Evolutionary conservation across 2,888 invertebrate species (phyloP), one percentile per base, ranked within the genome.

Genomic region (Chorisops tibialis): DNA sequence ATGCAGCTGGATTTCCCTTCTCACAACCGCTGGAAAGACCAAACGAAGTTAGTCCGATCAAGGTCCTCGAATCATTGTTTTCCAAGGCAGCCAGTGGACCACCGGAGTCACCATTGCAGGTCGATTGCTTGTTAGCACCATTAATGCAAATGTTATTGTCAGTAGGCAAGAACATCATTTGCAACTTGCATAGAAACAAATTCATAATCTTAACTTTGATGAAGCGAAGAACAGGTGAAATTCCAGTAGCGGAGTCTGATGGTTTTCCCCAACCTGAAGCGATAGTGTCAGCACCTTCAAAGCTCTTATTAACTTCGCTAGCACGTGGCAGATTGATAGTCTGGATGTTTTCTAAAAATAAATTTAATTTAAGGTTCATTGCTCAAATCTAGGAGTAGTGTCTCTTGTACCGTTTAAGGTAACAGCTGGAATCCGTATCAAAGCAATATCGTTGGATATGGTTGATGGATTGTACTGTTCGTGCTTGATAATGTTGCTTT

Each of bases 91-190:
- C 64, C 30, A 73, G 62, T 16, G 76, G 74, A 51, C 74, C 73
- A 21, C 75, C 75, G 54, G 72, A 73, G 64, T 76, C 76, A 1
- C 76, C 77, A 41, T 67, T 70, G 67, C 78, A 77, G 41, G 73
- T 71, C 39, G 73, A 71, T 61, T 67, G 70, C 4, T 72, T 70
- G 11, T 67, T 65, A 24, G 63, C 61, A 12, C 73, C 74, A 38
- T 67, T 67, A 5, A 73, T 69, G 62, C 78, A 78, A n/a, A 78
- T 69, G 41, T 76, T 58, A 52, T 4, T 21, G 16, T 59, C 59
- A 1, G 9, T 6, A 14, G 37, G 35, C 3, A 48, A 1, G 38
- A 37, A 37, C 3, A 59, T 14, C 47, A 59, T 35, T 3, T 14
- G n/a, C 21, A 38, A 16, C n/a, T 48, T 59, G 59, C 59, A 59